phyloP scores from a whole-genome alignment of 1,140 invertebrate genomes.

The Piezodorus guildinii region DNA sequence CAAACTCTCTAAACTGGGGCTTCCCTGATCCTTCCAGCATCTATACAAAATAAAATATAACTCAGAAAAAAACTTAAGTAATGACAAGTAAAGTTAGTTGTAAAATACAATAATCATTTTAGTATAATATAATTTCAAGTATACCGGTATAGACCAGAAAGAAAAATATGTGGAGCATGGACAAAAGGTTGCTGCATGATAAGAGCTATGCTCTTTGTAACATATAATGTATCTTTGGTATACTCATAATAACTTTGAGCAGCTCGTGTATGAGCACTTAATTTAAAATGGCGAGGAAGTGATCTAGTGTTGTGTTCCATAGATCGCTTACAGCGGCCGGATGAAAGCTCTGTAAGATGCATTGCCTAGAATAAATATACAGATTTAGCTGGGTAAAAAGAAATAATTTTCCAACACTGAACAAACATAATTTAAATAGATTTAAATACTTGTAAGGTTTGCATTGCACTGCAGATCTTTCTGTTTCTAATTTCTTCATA shows the following conservation, averaged over 20 bases:
- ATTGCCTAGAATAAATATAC: constrained; percentile 51
- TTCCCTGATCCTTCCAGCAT: constrained; percentile 31
- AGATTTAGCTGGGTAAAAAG: background rate
- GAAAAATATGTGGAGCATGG: constrained; percentile 68
- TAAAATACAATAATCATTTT: too few species aligned
- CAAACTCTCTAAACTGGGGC: constrained; percentile 77
- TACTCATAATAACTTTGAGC: constrained; percentile 83
- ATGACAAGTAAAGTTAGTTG: too few species aligned
- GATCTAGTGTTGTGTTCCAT: constrained; percentile 51
- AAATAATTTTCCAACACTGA: background rate
- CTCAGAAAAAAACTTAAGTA: too few species aligned
- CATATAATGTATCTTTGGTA: constrained; percentile 83
- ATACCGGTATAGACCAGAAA: constrained; percentile 76
- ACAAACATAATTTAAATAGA: background rate
- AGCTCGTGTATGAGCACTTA: constrained; percentile 52
- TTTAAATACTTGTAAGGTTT: constrained; percentile 68
- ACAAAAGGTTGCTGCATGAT: constrained; percentile 86
- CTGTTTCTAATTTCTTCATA: constrained; percentile 88
- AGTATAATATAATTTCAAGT: constrained; percentile 20
- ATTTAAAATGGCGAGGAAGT: constrained; percentile 75
- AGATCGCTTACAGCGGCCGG: constrained; percentile 38
- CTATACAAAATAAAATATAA: constrained; percentile 15
- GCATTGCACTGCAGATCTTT: constrained; percentile 87
- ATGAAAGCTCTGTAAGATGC: constrained; percentile 81
- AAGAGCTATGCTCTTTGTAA: constrained; percentile 87